These are phyloP conservation scores for Oreortyx pictus DNA, from an alignment of 2,797 vertebrate genomes.

Conservation along the genomic window DNA sequence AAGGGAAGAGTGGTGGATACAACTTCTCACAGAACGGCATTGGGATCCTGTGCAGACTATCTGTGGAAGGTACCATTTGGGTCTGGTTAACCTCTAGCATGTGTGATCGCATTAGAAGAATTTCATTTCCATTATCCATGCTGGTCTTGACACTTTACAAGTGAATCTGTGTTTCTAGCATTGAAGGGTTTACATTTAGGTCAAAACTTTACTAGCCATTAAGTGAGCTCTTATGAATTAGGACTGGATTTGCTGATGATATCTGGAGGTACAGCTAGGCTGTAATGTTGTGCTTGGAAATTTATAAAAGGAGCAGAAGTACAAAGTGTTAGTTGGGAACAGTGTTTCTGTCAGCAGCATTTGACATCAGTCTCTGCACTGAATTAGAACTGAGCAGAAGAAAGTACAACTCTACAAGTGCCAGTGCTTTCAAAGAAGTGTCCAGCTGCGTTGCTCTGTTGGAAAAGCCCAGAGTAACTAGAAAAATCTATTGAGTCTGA, in stretches of 20 bases:
- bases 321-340: neutral
- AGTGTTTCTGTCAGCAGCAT: neutral
- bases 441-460: neutral
- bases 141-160: neutral
- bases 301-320: neutral
- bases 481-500: neutral
- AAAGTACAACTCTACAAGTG: neutral
- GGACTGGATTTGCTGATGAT: neutral
- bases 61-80: neutral
- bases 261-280: neutral
- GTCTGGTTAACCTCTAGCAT: neutral
- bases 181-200: neutral
- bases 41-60: neutral
- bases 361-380: neutral
- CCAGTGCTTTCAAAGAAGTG: neutral
- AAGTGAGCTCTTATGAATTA: neutral
- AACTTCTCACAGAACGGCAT: neutral
- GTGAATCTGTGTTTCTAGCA: neutral
- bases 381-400: neutral
- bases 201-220: neutral
- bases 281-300: neutral
- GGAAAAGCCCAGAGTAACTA: neutral
- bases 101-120: neutral
- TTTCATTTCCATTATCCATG: neutral
- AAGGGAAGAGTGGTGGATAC: neutral